These are phyloP conservation scores for Tanypteryx hageni DNA, from an alignment of 2,888 invertebrate genomes.

Conservation along the genomic window DNA sequence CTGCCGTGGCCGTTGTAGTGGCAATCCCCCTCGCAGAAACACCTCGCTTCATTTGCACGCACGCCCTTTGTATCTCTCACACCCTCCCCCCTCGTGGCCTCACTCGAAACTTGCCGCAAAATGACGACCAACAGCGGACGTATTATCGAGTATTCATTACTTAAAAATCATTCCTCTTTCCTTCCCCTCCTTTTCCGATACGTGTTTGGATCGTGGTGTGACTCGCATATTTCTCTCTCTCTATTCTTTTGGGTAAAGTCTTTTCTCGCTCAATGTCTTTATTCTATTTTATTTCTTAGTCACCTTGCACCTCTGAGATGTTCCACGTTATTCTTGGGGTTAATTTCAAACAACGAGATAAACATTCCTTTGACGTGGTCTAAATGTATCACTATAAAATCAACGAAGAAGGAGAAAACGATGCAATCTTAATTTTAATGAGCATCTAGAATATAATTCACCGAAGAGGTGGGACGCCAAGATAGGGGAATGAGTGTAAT, in stretches of 20 bases:
- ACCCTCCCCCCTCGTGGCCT: neutral
- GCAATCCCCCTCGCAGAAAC: slow-evolving; percentile 6
- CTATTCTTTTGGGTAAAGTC: neutral
- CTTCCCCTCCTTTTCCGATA: neutral
- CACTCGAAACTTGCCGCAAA: neutral
- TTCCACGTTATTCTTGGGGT: too few relatives aligned
- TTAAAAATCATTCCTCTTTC: neutral
- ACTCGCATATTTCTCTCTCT: neutral
- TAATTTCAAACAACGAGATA: too few relatives aligned
- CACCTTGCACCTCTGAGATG: too few relatives aligned
- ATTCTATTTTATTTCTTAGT: too few relatives aligned
- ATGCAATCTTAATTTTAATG: too few relatives aligned
- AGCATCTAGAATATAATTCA: too few relatives aligned
- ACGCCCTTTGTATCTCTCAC: neutral
- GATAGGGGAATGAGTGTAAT: too few relatives aligned
- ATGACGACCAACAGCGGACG: neutral
- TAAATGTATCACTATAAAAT: too few relatives aligned
- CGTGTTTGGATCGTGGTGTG: neutral
- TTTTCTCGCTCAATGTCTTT: too few relatives aligned
- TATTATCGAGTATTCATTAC: slow-evolving; percentile 19
- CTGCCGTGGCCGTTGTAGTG: neutral
- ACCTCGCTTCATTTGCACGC: neutral
- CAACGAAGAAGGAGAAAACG: too few relatives aligned
- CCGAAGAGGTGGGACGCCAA: too few relatives aligned
- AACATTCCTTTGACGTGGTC: too few relatives aligned